These are phyloP conservation scores for Drosophila varians DNA, from an alignment of 1,140 invertebrate species.

Conservation along the genomic window DNA sequence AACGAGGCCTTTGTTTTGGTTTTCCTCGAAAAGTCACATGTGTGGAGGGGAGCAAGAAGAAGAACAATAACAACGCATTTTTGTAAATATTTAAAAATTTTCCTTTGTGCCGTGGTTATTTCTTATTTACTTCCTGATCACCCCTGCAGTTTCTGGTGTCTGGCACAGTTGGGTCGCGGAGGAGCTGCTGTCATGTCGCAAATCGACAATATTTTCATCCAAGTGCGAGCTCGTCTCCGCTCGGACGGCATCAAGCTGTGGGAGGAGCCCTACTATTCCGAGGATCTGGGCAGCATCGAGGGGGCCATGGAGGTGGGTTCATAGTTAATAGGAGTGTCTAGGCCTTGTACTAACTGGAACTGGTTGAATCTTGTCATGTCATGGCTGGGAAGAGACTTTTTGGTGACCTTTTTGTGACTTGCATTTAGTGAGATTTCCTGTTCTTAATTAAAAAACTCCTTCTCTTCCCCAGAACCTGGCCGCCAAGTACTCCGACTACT, in stretches of 20 bases:
- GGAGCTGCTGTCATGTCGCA: slow-evolving; percentile 57
- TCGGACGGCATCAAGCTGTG: slow-evolving; percentile 88
- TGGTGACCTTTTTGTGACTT: neutral
- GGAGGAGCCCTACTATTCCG: slow-evolving; percentile 88
- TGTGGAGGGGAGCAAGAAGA: slow-evolving; percentile 13
- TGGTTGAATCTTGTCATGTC: neutral
- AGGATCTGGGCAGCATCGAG: slow-evolving; percentile 81
- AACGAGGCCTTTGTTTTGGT: neutral
- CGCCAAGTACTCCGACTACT: slow-evolving; percentile 66
- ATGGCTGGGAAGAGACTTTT: neutral
- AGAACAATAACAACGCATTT: slow-evolving; percentile 26
- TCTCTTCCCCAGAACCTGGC: slow-evolving; percentile 88
- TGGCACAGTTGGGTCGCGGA: neutral
- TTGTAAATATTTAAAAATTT: slow-evolving; percentile 16
- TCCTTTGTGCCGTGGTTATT: slow-evolving; percentile 16
- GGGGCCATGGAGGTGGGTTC: slow-evolving; percentile 83
- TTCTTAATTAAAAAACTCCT: no score
- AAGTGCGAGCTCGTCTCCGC: slow-evolving; percentile 87
- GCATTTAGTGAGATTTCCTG: neutral
- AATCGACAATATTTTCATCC: slow-evolving; percentile 87
- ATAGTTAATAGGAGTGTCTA: slow-evolving; percentile 12
- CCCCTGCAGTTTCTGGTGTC: neutral
- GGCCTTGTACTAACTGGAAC: neutral
- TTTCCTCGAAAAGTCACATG: slow-evolving; percentile 12
- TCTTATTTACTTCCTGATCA: neutral